phyloP scores from a whole-genome alignment of 2,797 vertebrate species.

The Buceros bicornis region DNA sequence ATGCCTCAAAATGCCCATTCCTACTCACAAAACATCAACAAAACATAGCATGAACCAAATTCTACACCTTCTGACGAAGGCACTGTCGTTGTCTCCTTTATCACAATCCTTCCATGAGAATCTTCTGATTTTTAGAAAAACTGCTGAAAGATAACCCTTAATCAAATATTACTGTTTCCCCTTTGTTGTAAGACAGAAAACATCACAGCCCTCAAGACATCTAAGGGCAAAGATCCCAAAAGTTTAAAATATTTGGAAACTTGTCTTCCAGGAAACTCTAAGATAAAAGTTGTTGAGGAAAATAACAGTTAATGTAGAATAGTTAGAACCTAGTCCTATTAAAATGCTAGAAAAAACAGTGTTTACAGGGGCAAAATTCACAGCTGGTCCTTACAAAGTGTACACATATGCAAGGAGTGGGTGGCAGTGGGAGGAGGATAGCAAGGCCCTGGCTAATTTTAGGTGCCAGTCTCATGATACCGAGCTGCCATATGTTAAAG shows the following conservation, averaged over 20 bases:
- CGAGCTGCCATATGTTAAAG: slow-evolving; percentile 72
- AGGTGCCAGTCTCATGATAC: slow-evolving; percentile 62
- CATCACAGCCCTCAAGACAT: not conserved
- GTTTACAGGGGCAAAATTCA: slow-evolving; percentile 63
- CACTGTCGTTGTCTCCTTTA: not conserved
- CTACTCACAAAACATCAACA: not conserved
- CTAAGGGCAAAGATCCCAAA: not conserved
- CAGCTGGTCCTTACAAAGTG: slow-evolving; percentile 69
- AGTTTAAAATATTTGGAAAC: not conserved
- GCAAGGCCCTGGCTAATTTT: slow-evolving; percentile 73
- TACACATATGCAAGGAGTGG: slow-evolving; percentile 68
- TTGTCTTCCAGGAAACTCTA: not conserved
- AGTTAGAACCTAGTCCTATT: not conserved
- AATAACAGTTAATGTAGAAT: not conserved
- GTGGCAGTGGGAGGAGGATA: slow-evolving; percentile 64
- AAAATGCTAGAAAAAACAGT: slow-evolving; percentile 32
- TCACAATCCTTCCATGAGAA: not conserved
- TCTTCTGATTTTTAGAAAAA: not conserved
- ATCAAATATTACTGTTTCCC: not conserved
- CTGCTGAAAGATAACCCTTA: not conserved
- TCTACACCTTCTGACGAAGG: not conserved
- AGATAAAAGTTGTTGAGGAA: not conserved
- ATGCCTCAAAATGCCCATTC: not conserved
- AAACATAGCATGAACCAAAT: not conserved
- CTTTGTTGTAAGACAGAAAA: not conserved